Evolutionary conservation across 2,797 vertebrate genomes (phyloP), one percentile per base, ranked within the genome.

Genomic region (Pantherophis alleghaniensis): DNA sequence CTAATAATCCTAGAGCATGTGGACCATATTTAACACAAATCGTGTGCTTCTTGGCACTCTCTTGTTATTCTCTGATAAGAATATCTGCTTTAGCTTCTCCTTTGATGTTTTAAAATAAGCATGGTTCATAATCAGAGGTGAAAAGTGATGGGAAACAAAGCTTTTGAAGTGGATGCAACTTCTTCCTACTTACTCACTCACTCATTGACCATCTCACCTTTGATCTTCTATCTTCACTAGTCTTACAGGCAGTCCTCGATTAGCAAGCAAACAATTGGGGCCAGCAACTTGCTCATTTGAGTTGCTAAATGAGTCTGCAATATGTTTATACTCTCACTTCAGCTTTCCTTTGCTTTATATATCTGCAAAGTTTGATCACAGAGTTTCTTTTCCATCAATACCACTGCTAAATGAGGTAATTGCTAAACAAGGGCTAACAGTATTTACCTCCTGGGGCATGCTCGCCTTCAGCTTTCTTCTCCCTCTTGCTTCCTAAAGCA

Each of bases 371-470:
- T 47, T 83, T 83, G 37, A 2, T 83, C 20, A 11, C 74, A 47
- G 20, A 83, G 37, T 83, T 74, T 24, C 74, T 47, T 83, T 47
- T 47, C 47, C 37, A 47, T 83, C 20, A 83, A 42, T 24, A 24
- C 2, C 20, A 47, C 74, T 24, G 37, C 37, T 83, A 24, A 83
- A 83, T 24, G 20, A 24, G 20, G 20, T 22, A 47, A 10, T 47
- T 22, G 20, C 20, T 47, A 83, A 47, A 47, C 37, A 47, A 83
- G 20, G 74, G 3, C 20, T 47, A 83, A 22, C 20, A 47, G 37
- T 47, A 93, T 91, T 87, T 87, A 86, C 89, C 90, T 87, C 90
- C 90, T 93, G 92, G 28, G 90, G 87, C 37, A 28, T 51, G 90
- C 28, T 11, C 53, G 89, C 37, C 63, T 91, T 26, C 91, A 93